Conservation (phyloP, 2,797 vertebrate genomes). For the Glyptemys insculpta region DNA sequence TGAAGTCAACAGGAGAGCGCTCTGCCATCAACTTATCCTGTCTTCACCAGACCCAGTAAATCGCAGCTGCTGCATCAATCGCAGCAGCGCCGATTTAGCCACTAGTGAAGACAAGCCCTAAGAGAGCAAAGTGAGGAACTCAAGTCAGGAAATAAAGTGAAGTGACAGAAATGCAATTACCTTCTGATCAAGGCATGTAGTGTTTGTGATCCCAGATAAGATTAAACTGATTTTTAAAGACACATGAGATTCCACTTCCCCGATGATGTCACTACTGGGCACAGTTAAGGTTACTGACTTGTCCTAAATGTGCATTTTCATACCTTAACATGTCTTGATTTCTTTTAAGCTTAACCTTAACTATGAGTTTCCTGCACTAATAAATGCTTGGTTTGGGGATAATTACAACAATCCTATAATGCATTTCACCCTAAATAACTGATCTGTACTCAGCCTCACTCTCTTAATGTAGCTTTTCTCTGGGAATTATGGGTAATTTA, state of each 20-base stretch:
- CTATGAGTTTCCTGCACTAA: not conserved
- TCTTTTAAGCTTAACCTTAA: not conserved
- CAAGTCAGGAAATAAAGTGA: not conserved
- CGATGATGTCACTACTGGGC: not conserved
- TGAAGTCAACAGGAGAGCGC: too few relatives aligned
- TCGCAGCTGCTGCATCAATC: too few relatives aligned
- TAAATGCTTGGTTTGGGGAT: not conserved
- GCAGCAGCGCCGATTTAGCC: too few relatives aligned
- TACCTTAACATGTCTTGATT: not conserved
- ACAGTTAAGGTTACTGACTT: not conserved
- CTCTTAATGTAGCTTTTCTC: not conserved
- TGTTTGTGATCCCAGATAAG: not conserved
- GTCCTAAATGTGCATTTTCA: slow-evolving; percentile 3
- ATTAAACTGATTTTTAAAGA: not conserved
- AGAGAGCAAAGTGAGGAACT: not conserved
- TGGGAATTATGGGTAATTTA: not conserved
- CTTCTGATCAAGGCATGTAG: not conserved
- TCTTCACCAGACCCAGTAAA: too few relatives aligned
- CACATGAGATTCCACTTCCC: rapidly evolving
- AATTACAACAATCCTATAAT: not conserved
- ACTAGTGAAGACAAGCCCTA: too few relatives aligned
- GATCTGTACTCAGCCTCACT: not conserved
- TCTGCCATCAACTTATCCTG: too few relatives aligned
- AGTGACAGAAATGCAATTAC: not conserved
- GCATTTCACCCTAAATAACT: not conserved